Conservation (phyloP, 2,888 invertebrate species). For the Epinotia brunnichana region DNA sequence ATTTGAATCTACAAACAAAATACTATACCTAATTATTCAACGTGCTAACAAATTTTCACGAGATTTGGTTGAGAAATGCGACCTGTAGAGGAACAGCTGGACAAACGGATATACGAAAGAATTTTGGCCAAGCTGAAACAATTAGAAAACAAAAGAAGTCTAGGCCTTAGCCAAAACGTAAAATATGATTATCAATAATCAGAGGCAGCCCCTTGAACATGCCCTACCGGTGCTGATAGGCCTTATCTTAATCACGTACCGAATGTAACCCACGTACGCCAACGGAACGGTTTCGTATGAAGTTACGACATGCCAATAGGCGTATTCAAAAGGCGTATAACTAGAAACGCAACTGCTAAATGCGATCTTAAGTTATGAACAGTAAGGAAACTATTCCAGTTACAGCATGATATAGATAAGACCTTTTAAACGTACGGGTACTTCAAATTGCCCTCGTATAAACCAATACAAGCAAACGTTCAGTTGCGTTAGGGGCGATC, state of each 20-base stretch:
- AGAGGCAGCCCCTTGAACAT: constrained; percentile 7
- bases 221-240: constrained; percentile 2
- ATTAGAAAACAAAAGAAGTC: background rate
- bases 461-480: background rate
- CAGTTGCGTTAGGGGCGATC: background rate
- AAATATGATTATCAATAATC: constrained; percentile 6
- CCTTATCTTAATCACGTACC: constrained; percentile 28
- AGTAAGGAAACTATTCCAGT: background rate
- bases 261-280: constrained; percentile 13
- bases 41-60: too few species aligned
- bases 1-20: too few species aligned
- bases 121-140: background rate
- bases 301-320: background rate
- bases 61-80: too few species aligned
- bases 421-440: background rate
- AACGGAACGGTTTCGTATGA: background rate
- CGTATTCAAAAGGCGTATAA: background rate
- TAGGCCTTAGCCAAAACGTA: background rate
- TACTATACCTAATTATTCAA: too few species aligned
- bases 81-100: too few species aligned
- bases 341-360: background rate
- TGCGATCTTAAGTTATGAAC: background rate
- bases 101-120: too few species aligned
- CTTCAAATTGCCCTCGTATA: background rate
- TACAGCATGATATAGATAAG: background rate